A percentile compares a stretch with the other conserved stretches of the same genome.
Evolutionary conservation across 2,797 vertebrate species (phyloP).

Genomic region (Lateolabrax maculatus): DNA sequence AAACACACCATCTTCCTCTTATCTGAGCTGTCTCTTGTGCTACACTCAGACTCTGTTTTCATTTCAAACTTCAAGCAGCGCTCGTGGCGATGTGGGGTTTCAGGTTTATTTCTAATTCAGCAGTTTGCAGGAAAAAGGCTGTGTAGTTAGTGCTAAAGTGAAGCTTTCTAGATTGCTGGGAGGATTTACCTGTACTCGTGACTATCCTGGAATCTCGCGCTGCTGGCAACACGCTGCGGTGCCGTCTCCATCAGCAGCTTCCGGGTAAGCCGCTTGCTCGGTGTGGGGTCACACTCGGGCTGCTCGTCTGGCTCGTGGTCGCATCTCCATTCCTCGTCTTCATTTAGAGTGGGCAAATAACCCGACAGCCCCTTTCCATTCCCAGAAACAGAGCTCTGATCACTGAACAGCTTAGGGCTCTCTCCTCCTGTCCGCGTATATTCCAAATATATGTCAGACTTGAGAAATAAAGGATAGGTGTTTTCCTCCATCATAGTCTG

Average conservation of each 20-base stretch:
- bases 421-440: slow-evolving; percentile 94
- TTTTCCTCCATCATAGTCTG: slow-evolving; percentile 97
- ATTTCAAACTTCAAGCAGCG: slow-evolving; percentile 74
- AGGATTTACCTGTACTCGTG: slow-evolving; percentile 93
- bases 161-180: slow-evolving; percentile 61
- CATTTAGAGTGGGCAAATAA: slow-evolving; percentile 93
- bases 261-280: slow-evolving; percentile 89
- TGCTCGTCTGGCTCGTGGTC: slow-evolving; percentile 87
- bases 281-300: slow-evolving; percentile 81
- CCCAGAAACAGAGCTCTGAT: slow-evolving; percentile 91
- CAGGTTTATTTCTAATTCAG: slow-evolving; percentile 78
- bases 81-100: slow-evolving; percentile 63
- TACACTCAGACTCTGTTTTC: slow-evolving; percentile 72
- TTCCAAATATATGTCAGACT: slow-evolving; percentile 98
- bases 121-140: slow-evolving; percentile 61
- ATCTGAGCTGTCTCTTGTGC: slow-evolving; percentile 72
- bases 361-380: slow-evolving; percentile 89
- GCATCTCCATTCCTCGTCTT: slow-evolving; percentile 95
- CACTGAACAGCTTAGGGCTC: slow-evolving; percentile 93
- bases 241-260: slow-evolving; percentile 92
- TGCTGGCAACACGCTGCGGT: slow-evolving; percentile 83
- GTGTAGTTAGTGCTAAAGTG: slow-evolving; percentile 51
- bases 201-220: slow-evolving; percentile 90
- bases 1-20: slow-evolving; percentile 63
- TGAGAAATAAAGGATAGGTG: slow-evolving; percentile 97